phyloP scores from a whole-genome alignment of 2,113 vertebrate genomes.

The Neofelis nebulosa region DNA sequence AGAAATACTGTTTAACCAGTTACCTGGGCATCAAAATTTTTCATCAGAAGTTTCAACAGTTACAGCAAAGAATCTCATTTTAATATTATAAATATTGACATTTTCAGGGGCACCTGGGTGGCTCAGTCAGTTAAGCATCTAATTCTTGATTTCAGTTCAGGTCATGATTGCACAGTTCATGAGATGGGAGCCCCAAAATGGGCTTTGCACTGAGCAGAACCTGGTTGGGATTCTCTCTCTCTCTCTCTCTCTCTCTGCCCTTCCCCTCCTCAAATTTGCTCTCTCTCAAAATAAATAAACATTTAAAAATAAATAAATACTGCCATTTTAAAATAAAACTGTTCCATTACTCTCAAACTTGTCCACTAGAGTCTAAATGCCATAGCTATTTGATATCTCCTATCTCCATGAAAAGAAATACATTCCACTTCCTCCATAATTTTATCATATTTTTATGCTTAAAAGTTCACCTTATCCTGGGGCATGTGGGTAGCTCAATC shows the following conservation, averaged over 20 bases:
- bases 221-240: too few species aligned
- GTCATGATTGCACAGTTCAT: too few species aligned
- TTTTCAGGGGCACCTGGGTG: not conserved
- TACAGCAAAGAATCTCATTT: not conserved
- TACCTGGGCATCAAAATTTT: not conserved
- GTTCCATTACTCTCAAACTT: not conserved
- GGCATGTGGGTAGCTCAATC: too few species aligned
- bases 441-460: not conserved
- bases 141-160: too few species aligned
- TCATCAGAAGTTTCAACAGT: not conserved
- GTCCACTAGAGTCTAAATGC: not conserved
- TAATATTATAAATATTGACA: not conserved
- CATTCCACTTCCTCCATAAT: not conserved
- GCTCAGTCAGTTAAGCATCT: too few species aligned
- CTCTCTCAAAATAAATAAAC: too few species aligned
- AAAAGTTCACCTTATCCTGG: not conserved
- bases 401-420: not conserved
- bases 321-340: not conserved
- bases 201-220: too few species aligned
- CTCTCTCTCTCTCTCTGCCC: too few species aligned
- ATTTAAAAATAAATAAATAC: not conserved
- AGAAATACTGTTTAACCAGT: not conserved
- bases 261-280: too few species aligned
- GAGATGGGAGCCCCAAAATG: too few species aligned
- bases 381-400: not conserved